Percentiles rank a stretch among this genome's conserved stretches.
Evolutionary conservation across 2,113 vertebrate genomes (phyloP).

Genomic region (Xiphias gladius): DNA sequence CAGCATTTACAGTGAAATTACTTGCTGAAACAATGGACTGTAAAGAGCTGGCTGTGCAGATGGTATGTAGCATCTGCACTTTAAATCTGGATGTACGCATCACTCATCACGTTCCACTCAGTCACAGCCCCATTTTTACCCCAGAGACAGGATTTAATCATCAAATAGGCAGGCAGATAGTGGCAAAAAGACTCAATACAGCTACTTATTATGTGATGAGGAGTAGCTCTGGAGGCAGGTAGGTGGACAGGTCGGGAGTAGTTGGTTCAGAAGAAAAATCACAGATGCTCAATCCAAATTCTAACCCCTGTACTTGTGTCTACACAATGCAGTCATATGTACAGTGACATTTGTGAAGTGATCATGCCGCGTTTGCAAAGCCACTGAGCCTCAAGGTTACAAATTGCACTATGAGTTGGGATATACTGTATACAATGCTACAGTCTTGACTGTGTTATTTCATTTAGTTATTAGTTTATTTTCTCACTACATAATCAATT

Average conservation of each 20-base stretch:
- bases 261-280: constrained; percentile 10
- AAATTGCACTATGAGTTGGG: neutral
- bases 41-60: neutral
- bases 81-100: neutral
- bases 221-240: neutral
- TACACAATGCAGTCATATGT: neutral
- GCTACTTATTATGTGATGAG: neutral
- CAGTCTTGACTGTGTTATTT: neutral
- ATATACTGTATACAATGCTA: neutral
- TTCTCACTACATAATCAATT: constrained; percentile 15
- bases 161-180: neutral
- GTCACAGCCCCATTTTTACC: neutral
- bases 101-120: neutral
- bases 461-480: neutral
- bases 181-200: neutral
- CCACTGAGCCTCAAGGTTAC: neutral
- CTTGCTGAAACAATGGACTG: neutral
- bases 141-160: neutral
- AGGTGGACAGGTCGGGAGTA: neutral
- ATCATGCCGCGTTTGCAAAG: neutral
- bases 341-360: neutral
- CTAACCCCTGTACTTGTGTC: neutral
- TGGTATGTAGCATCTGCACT: neutral
- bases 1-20: neutral
- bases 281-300: no score